Evolutionary conservation across 1,140 invertebrate species (phyloP).

Genomic region (Micrasema longulum): DNA sequence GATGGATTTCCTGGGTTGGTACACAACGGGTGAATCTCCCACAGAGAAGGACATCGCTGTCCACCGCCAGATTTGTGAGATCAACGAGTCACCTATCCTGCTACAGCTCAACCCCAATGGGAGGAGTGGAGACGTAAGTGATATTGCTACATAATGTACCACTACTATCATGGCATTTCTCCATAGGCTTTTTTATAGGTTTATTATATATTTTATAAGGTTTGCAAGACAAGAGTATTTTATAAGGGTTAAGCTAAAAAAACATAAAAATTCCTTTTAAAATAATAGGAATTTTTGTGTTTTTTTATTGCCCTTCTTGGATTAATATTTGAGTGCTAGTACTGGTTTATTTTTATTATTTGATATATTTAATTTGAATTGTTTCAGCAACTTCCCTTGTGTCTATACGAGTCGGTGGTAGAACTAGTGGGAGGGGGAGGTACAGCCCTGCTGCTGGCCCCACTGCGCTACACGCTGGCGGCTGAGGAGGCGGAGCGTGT

Average conservation of each 20-base stretch:
- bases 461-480: constrained; percentile 92
- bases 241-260: no score
- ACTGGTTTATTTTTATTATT: no score
- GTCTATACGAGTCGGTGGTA: constrained; percentile 95
- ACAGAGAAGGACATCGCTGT: constrained; percentile 90
- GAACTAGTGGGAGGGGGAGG: constrained; percentile 94
- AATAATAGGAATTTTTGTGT: no score
- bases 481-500: constrained; percentile 98
- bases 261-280: no score
- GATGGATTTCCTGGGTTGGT: constrained; percentile 98
- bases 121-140: constrained; percentile 87
- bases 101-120: constrained; percentile 92
- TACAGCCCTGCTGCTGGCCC: constrained; percentile 94
- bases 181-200: no score
- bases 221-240: no score
- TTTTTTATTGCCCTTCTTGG: no score
- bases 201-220: no score
- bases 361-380: no score
- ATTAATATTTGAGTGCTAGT: no score
- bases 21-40: constrained; percentile 93
- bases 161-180: no score
- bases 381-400: constrained; percentile 85
- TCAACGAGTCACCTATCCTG: constrained; percentile 96
- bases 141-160: no score
- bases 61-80: constrained; percentile 95